These are phyloP conservation scores for Tenebrio molitor DNA, from an alignment of 1,140 invertebrate species.

Conservation along the genomic window DNA sequence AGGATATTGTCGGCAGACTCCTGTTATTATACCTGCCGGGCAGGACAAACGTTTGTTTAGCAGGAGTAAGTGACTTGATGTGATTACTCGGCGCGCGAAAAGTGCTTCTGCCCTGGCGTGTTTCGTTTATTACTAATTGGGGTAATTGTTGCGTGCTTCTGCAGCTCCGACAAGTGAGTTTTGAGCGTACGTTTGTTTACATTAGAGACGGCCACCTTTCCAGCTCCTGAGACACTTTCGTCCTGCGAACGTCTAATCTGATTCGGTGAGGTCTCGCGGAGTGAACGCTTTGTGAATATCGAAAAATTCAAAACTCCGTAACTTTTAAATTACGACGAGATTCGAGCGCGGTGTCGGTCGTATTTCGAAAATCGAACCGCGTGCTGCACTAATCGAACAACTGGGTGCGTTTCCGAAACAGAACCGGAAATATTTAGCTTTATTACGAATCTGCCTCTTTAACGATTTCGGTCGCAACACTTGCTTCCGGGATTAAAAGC, in stretches of 20 bases:
- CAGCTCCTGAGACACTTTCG: background rate
- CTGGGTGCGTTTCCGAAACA: background rate
- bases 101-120: slow-evolving; percentile 9
- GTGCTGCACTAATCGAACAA: background rate
- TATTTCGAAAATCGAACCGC: too few species aligned
- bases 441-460: background rate
- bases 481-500: background rate
- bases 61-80: slow-evolving; percentile 48
- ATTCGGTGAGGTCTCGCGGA: background rate
- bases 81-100: slow-evolving; percentile 34
- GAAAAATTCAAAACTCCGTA: too few species aligned
- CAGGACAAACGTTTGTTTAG: slow-evolving; percentile 38
- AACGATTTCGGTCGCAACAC: background rate
- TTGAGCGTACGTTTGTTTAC: slow-evolving; percentile 32
- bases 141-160: slow-evolving; percentile 27
- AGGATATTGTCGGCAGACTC: slow-evolving; percentile 30
- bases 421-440: background rate
- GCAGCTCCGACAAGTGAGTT: slow-evolving; percentile 21
- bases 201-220: slow-evolving; percentile 16
- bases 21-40: slow-evolving; percentile 13
- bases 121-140: slow-evolving; percentile 27
- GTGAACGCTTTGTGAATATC: background rate
- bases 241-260: background rate
- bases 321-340: too few species aligned
- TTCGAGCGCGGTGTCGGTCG: too few species aligned